Conservation (phyloP, 1,140 invertebrate genomes). For the Periplaneta americana region DNA sequence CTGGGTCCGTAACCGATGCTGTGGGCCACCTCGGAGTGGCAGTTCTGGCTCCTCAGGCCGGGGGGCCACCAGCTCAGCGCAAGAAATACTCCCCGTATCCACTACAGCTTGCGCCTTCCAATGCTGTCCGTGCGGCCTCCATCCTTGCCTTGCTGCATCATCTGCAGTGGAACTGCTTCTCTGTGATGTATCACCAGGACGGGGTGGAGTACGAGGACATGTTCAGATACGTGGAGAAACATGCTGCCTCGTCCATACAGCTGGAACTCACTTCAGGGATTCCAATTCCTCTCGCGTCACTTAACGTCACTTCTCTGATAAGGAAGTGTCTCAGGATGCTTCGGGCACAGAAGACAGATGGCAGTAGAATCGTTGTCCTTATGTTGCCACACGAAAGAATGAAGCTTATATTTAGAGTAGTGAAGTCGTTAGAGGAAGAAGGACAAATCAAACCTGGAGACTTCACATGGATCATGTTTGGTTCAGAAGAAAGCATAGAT, state of each 20-base stretch:
- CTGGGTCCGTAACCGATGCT: neutral
- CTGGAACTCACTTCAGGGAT: neutral
- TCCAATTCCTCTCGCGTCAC: neutral
- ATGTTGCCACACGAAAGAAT: neutral
- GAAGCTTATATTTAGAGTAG: neutral
- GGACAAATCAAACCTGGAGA: neutral
- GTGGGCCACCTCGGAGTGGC: conserved; percentile 1
- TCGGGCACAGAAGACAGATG: neutral
- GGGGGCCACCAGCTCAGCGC: neutral
- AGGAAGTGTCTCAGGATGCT: neutral
- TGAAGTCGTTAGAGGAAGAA: neutral
- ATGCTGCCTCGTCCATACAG: neutral
- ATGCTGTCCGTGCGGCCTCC: conserved; percentile 24
- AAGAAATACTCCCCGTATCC: conserved; percentile 25
- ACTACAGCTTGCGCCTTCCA: conserved; percentile 28
- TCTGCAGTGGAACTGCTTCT: conserved; percentile 29
- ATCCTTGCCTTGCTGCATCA: conserved; percentile 25
- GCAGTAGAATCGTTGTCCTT: neutral
- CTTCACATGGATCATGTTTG: neutral
- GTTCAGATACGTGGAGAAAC: conserved; percentile 23
- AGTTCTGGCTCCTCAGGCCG: neutral
- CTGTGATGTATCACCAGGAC: conserved; percentile 28
- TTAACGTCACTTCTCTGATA: neutral
- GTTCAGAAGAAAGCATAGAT: neutral
- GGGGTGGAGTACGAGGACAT: conserved; percentile 24